A percentile compares a stretch with the other conserved stretches of the same genome.
Evolutionary conservation across 1,140 invertebrate genomes (phyloP).

Genomic region (Chelonus insularis): DNA sequence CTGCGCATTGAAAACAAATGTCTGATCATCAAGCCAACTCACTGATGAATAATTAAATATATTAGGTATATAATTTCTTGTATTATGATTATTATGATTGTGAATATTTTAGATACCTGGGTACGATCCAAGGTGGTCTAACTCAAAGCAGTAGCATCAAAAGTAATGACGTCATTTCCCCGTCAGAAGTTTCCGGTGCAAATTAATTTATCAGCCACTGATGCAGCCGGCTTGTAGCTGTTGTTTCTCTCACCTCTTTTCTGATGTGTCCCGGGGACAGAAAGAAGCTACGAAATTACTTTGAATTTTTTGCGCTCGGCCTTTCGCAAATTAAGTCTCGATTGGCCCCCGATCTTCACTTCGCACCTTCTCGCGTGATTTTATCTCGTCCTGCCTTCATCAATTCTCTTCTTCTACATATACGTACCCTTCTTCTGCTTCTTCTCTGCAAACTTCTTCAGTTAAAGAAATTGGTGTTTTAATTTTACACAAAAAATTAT

Average conservation of each 20-base stretch:
- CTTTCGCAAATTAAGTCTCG: not conserved
- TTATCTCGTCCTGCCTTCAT: conserved; percentile 30
- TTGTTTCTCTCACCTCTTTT: not conserved
- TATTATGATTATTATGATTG: too few species aligned
- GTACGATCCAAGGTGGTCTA: conserved; percentile 3
- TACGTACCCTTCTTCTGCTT: not conserved
- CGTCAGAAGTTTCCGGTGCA: conserved; percentile 51
- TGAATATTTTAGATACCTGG: too few species aligned
- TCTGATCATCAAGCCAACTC: too few species aligned
- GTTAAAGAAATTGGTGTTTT: too few species aligned
- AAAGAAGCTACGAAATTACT: not conserved
- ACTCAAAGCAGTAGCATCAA: conserved; percentile 17
- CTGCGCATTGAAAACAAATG: too few species aligned
- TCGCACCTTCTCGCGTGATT: conserved; percentile 14
- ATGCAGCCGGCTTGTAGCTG: conserved; percentile 4
- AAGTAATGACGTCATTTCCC: conserved; percentile 49
- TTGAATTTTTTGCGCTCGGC: not conserved
- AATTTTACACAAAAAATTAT: too few species aligned
- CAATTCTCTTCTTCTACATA: conserved; percentile 26
- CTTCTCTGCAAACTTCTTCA: not conserved
- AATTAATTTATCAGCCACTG: conserved; percentile 53
- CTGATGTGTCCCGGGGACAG: too few species aligned
- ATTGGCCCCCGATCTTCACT: not conserved
- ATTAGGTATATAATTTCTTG: too few species aligned
- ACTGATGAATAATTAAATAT: too few species aligned